Percentiles rank a stretch among this genome's conserved stretches.
Evolutionary conservation across 2,888 invertebrate genomes (phyloP).

Genomic region (Sinelater perroti): DNA sequence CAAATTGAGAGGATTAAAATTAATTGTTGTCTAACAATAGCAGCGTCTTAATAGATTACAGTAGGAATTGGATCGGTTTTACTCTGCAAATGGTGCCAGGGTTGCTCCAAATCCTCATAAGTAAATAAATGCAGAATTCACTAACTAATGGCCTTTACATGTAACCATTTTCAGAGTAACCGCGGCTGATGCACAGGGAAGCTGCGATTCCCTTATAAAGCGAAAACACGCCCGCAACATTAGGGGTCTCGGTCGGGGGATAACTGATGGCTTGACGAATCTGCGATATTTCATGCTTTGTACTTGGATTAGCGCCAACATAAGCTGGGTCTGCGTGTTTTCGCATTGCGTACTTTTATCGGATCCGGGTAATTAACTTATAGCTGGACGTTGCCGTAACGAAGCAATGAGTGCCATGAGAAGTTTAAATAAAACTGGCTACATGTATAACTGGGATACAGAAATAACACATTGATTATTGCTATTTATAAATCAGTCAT

Average conservation of each 20-base stretch:
- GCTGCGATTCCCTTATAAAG: slow-evolving; percentile 17
- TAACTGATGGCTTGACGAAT: slow-evolving; percentile 29
- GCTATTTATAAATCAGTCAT: too few relatives aligned
- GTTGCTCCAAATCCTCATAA: too few relatives aligned
- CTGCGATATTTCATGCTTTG: slow-evolving; percentile 21
- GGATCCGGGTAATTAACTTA: neutral
- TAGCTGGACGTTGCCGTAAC: neutral
- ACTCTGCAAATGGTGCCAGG: too few relatives aligned
- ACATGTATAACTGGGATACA: too few relatives aligned
- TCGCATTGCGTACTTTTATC: neutral
- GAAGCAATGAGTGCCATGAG: neutral
- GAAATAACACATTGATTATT: too few relatives aligned
- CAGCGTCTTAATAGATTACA: too few relatives aligned
- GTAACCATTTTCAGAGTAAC: slow-evolving; percentile 7
- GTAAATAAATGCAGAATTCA: too few relatives aligned
- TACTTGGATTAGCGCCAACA: slow-evolving; percentile 26
- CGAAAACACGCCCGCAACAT: slow-evolving; percentile 29
- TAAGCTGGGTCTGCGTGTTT: slow-evolving; percentile 15
- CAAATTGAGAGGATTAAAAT: too few relatives aligned
- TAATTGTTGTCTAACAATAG: too few relatives aligned
- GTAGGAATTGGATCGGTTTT: too few relatives aligned
- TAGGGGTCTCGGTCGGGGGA: slow-evolving; percentile 28
- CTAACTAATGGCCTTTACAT: slow-evolving; percentile 12
- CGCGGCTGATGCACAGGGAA: neutral
- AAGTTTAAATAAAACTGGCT: too few relatives aligned